Percentiles rank a stretch among this genome's conserved stretches.
Conservation (phyloP, 2,797 vertebrate species). For the Ceryle rudis region DNA sequence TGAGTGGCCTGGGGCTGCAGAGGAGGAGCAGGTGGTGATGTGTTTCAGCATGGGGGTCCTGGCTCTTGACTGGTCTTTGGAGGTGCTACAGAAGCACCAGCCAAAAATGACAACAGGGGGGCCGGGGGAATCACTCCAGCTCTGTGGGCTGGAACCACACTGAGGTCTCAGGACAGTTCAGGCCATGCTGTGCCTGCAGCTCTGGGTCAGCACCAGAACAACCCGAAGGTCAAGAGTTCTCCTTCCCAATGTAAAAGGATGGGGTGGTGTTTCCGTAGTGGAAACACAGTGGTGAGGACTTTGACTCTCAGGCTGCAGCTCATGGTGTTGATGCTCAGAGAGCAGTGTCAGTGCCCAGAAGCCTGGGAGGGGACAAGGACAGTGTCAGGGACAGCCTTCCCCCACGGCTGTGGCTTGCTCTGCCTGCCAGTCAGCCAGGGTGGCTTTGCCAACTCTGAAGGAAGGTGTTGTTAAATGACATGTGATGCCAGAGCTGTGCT, state of each 20-base stretch:
- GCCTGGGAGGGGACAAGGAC: neutral
- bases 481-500: neutral
- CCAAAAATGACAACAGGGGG: neutral
- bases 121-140: neutral
- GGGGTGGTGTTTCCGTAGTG: constrained; percentile 43
- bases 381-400: neutral
- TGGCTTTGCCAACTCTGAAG: neutral
- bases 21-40: neutral
- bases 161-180: neutral
- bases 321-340: fast-evolving
- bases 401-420: fast-evolving
- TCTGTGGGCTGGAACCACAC: fast-evolving
- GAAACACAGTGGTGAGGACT: neutral
- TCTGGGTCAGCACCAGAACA: neutral
- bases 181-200: neutral
- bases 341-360: neutral
- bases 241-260: constrained; percentile 20
- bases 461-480: neutral
- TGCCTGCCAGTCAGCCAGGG: neutral
- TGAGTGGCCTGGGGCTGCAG: neutral
- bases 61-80: neutral
- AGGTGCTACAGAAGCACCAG: neutral
- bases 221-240: neutral
- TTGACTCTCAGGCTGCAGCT: neutral
- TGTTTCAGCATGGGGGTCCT: neutral